Base-by-base conservation (phyloP, 2,113 vertebrate species). In the Willisornis vidua region DNA sequence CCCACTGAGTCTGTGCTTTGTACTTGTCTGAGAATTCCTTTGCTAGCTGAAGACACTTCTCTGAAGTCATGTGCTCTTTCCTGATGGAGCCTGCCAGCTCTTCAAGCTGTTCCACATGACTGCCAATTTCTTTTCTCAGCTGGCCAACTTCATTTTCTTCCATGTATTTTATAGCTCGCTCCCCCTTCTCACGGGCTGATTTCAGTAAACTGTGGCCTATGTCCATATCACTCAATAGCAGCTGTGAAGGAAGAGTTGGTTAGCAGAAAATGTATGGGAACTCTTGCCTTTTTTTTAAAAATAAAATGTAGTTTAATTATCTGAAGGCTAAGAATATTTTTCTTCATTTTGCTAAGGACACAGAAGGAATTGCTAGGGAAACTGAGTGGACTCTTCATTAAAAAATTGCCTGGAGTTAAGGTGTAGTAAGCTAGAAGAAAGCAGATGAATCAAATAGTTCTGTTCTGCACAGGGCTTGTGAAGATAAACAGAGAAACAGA, bases 21-120 rank as follows among this genome's bases (percentile, higher is more conserved):
- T 98, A 98, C 63, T 99, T 99, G 92, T 99, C 99, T 33, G 98
- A 98, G 95, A 99, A 99, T 96, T 99, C 99, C 89, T 99, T 99
- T 20, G 98, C 97, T 23, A 99, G 97, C 75, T 99, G 98, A 51
- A 98, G 96, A 19, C 98, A 98, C 67, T 99, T 99, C 75, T 99
- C 99, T 31, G 99, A 96, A 18, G 98, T 98, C 94, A 97, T 96
- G 61, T 98, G 98, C 81, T 99, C 98, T n/a, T 98, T 98, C 65
- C 99, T 98, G 89, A 99, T 98, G 19, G 98, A 98, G 35, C 98
- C 96, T 19, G 98, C 97, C 39, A 99, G 97, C 85, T 98, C 98
- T 95, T 99, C 98, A 91, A 99, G 89, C 94, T 98, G 98, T 67
- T 98, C 97, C 78, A 99, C 89, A 6, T 98, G 97, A 23, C 87